A percentile compares a stretch with the other conserved stretches of the same genome.
Conservation (phyloP, 2,888 invertebrate genomes). For the Clusia tigrina region DNA sequence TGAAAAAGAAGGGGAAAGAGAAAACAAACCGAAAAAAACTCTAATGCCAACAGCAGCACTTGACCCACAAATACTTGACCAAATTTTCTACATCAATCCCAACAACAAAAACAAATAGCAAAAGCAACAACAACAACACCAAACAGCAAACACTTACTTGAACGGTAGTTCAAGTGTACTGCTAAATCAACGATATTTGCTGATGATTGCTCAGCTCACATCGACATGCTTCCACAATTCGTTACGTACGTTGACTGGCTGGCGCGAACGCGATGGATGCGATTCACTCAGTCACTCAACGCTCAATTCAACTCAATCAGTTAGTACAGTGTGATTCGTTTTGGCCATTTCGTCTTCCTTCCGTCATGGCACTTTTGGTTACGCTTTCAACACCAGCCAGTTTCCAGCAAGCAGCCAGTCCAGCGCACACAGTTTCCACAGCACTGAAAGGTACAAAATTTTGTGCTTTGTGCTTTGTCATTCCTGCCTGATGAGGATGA, state of each 20-base stretch:
- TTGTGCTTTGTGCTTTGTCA: constrained; percentile 27
- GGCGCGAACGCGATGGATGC: neutral
- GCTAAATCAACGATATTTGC: constrained; percentile 6
- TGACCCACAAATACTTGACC: constrained; percentile 43
- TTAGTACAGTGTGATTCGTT: neutral
- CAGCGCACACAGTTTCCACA: neutral
- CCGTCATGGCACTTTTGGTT: neutral
- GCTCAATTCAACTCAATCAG: neutral
- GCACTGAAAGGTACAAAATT: too few relatives aligned
- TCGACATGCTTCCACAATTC: neutral
- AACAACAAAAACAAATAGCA: neutral
- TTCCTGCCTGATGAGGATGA: constrained; percentile 50
- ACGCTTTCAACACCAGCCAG: neutral
- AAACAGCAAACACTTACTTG: neutral
- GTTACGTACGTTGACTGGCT: neutral
- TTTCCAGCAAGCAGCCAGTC: neutral
- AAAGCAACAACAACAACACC: neutral
- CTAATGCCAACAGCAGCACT: constrained; percentile 37
- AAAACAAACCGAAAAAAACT: constrained; percentile 5
- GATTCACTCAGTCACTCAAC: neutral
- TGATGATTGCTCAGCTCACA: neutral
- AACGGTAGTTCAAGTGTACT: constrained; percentile 1
- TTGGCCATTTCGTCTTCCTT: neutral
- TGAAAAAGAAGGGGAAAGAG: constrained; percentile 48
- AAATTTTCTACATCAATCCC: constrained; percentile 3